Base-by-base conservation (phyloP, 2,888 invertebrate species). In the Phortica magna region DNA sequence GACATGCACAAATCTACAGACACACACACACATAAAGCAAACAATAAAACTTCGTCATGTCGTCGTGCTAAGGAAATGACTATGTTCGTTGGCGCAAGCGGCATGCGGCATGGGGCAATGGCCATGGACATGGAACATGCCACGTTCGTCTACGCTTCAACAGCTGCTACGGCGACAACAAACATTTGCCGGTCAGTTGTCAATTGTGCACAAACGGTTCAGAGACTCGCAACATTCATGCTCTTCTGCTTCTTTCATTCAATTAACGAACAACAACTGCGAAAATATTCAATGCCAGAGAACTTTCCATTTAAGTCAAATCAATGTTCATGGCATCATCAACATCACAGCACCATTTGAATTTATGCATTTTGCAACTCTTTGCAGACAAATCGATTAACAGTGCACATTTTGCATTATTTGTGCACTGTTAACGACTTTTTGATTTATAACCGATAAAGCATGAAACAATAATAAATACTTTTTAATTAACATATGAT, bases 31-130 rank as follows among this genome's bases (percentile, higher is more conserved):
- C 17, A 48, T 10, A 43, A n/a, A 74, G 87, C 81, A 84, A 85
- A 87, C 84, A 87, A 82, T 80, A 79, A 83, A 84, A 85, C 87
- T 86, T 87, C 88, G 88, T 84, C 88, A 85, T 85, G 88, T 81
- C 19, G 19, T 10, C 19, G 19, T 10, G 67, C 71, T 74, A 81
- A 74, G 59, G 43, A 78, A 67, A 74, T 75, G 75, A 64, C 76
- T 74, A 55, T 75, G 75, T 41, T 64, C 71, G 64, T 74, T 65
- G 75, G 80, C 3, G 31, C 31, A 4, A 4, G 31, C 2, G 31
- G 31, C 31, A 3, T 31, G 0, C 0, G 31, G 31, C 31, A 4
- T 31, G 31, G 31, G 31, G 31, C 31, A 31, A 31, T 31, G 31
- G 5, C 31, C 61, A 77, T 74, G 72, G 73, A 22, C 42, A 70